Percentiles rank a stretch among this genome's conserved stretches.
phyloP scores from a whole-genome alignment of 2,797 vertebrate species.

The Steatocranus sp. region DNA sequence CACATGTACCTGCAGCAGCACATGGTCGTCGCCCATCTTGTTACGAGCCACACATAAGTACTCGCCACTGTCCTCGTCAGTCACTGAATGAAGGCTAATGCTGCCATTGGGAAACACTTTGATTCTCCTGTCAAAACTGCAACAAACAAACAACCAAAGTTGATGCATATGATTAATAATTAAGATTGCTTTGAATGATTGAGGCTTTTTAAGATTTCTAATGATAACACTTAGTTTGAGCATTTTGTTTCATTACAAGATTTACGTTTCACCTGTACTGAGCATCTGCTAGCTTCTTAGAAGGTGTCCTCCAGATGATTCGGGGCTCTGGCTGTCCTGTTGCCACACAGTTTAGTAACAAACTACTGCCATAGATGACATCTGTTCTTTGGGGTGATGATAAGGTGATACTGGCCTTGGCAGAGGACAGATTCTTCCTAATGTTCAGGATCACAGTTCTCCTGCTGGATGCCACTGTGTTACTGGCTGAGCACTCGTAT shows the following conservation, averaged over 20 bases:
- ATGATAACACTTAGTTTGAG: not conserved
- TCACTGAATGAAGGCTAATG: slow-evolving; percentile 78
- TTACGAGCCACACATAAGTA: slow-evolving; percentile 91
- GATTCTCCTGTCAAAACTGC: slow-evolving; percentile 82
- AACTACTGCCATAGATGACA: slow-evolving; percentile 78
- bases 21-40: slow-evolving; percentile 85
- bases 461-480: slow-evolving; percentile 74
- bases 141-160: not conserved
- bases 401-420: slow-evolving; percentile 81
- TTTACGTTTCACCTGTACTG: slow-evolving; percentile 80
- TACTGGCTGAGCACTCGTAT: slow-evolving; percentile 85
- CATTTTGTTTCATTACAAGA: not conserved
- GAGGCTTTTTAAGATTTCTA: not conserved
- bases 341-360: slow-evolving; percentile 84
- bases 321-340: slow-evolving; percentile 84
- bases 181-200: rapidly evolving
- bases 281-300: slow-evolving; percentile 85
- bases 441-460: slow-evolving; percentile 75
- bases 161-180: not conserved
- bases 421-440: slow-evolving; percentile 50
- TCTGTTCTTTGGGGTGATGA: slow-evolving; percentile 80
- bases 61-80: slow-evolving; percentile 84
- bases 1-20: slow-evolving; percentile 80
- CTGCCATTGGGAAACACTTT: slow-evolving; percentile 85
- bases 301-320: slow-evolving; percentile 89